Conservation (phyloP, 1,140 invertebrate genomes). For the Proales similis region DNA sequence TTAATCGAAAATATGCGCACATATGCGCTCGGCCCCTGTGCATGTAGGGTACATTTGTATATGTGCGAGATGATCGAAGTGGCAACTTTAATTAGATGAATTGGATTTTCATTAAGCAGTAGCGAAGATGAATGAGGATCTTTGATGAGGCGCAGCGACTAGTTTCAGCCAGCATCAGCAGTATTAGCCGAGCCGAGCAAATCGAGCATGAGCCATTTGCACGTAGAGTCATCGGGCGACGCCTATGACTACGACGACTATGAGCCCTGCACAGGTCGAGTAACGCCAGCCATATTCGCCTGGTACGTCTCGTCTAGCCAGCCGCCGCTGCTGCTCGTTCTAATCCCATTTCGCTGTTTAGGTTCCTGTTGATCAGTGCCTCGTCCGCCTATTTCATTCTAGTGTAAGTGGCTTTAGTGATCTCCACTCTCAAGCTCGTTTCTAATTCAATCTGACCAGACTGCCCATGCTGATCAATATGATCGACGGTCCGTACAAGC, state of each 20-base stretch:
- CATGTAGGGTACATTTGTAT: too few species aligned
- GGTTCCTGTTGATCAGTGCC: constrained; percentile 26
- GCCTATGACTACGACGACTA: constrained; percentile 27
- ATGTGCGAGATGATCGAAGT: too few species aligned
- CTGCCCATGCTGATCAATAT: constrained; percentile 4
- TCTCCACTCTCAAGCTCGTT: not conserved
- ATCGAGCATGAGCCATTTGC: too few species aligned
- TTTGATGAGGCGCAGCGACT: too few species aligned
- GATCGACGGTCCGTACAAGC: not conserved
- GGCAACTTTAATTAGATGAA: too few species aligned
- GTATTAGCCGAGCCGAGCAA: too few species aligned
- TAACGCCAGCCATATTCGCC: constrained; percentile 22
- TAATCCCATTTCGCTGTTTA: not conserved
- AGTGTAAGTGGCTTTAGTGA: constrained; percentile 9
- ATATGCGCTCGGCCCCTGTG: too few species aligned
- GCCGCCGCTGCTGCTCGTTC: not conserved
- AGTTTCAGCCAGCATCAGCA: too few species aligned
- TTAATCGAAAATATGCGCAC: too few species aligned
- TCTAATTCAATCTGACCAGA: not conserved
- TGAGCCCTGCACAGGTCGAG: constrained; percentile 19
- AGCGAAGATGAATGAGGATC: too few species aligned
- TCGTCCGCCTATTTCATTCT: constrained; percentile 28
- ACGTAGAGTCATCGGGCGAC: too few species aligned
- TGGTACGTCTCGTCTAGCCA: not conserved
- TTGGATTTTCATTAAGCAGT: too few species aligned